Conservation (phyloP, 2,113 vertebrate genomes). For the Bos javanicus region DNA sequence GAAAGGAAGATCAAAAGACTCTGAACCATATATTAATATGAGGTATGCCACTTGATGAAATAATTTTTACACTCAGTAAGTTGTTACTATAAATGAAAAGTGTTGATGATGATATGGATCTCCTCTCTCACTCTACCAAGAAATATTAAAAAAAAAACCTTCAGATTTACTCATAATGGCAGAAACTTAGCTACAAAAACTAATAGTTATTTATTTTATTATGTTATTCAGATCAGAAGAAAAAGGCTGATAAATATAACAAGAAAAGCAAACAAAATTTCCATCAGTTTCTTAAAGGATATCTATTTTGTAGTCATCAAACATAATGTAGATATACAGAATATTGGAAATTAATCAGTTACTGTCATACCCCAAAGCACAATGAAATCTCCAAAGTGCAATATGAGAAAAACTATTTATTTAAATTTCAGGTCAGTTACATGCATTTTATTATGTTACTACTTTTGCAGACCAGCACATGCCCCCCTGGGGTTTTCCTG, state of each 20-base stretch:
- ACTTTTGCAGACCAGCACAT: background rate
- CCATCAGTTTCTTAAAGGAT: background rate
- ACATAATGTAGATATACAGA: background rate
- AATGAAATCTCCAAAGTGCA: background rate
- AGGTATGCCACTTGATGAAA: background rate
- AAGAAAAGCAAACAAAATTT: background rate
- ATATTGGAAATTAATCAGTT: background rate
- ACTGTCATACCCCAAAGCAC: background rate
- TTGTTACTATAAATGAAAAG: background rate
- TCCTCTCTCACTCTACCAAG: background rate
- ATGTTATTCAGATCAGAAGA: background rate
- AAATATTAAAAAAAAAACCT: background rate
- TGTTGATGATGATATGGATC: background rate
- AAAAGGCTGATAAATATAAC: background rate
- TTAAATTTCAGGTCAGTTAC: background rate
- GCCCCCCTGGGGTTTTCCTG: background rate
- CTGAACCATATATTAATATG: background rate
- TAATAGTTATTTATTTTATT: background rate
- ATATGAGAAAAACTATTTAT: background rate
- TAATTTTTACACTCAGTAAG: background rate
- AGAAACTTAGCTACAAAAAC: background rate
- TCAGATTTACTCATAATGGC: background rate
- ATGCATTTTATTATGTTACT: background rate
- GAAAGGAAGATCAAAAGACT: background rate
- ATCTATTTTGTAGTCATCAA: background rate